Percentiles rank a stretch among this genome's conserved stretches.
Conservation (phyloP, 2,888 invertebrate species). For the Drosophila vallismaia region DNA sequence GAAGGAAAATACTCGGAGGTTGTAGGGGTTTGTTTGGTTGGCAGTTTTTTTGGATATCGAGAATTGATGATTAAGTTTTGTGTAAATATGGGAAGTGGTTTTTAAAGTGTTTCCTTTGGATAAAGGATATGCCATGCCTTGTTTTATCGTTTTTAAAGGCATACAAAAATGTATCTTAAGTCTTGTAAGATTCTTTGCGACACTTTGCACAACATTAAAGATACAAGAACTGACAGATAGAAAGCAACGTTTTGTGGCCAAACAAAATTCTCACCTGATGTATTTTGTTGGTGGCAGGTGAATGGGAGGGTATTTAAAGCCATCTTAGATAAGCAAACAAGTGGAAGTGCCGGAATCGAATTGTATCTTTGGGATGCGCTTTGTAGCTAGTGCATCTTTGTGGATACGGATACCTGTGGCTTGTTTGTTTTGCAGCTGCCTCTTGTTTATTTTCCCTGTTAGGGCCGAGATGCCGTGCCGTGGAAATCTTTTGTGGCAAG, state of each 20-base stretch:
- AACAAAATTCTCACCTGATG: constrained; percentile 69
- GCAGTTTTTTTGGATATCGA: constrained; percentile 20
- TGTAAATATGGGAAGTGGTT: constrained; percentile 13
- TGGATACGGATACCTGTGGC: constrained; percentile 20
- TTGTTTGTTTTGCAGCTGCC: constrained; percentile 48
- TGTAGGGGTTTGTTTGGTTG: constrained; percentile 6
- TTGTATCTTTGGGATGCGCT: constrained; percentile 59
- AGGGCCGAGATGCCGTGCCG: constrained; percentile 24
- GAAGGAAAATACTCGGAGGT: constrained; percentile 17
- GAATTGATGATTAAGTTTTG: constrained; percentile 35
- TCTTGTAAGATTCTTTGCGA: constrained; percentile 62
- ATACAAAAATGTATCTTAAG: not conserved
- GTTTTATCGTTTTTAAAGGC: not conserved
- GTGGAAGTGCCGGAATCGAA: constrained; percentile 56
- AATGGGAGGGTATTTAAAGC: constrained; percentile 57
- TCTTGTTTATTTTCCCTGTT: constrained; percentile 67
- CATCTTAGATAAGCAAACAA: constrained; percentile 46
- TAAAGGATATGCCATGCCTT: not conserved
- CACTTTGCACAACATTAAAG: constrained; percentile 67
- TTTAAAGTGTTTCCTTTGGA: not conserved
- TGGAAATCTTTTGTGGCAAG: constrained; percentile 50
- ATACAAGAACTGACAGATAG: constrained; percentile 63
- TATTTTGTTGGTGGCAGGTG: constrained; percentile 49
- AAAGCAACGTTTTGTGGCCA: constrained; percentile 53
- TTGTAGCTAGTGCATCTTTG: constrained; percentile 30